A percentile compares a stretch with the other conserved stretches of the same genome.
Conservation (phyloP, 2,797 vertebrate genomes). For the Zalophus californianus region DNA sequence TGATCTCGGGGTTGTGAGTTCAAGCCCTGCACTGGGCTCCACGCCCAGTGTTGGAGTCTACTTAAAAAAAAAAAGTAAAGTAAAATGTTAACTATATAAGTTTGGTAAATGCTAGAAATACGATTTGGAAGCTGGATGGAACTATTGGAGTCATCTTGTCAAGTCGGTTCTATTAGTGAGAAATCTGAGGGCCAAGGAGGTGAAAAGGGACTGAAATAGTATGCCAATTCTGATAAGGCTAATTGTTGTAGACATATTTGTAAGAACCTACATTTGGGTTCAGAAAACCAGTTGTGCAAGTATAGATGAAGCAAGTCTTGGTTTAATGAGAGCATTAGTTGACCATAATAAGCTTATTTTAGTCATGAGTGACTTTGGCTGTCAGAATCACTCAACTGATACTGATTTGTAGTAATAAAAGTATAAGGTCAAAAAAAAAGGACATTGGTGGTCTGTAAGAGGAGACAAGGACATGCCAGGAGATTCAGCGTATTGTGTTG, state of each 20-base stretch:
- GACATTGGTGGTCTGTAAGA: background rate
- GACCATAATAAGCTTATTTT: background rate
- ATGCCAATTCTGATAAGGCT: background rate
- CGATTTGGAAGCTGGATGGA: background rate
- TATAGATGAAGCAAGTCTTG: background rate
- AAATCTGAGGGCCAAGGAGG: background rate
- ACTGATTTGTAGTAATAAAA: constrained; percentile 14
- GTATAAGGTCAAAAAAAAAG: background rate
- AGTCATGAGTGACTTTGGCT: background rate
- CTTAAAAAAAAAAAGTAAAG: background rate
- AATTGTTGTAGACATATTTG: background rate
- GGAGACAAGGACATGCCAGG: background rate
- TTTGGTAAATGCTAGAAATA: background rate
- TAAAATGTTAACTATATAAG: background rate
- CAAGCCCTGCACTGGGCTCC: background rate
- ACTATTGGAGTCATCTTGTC: background rate
- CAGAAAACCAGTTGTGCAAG: constrained; percentile 39
- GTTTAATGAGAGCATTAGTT: constrained; percentile 43
- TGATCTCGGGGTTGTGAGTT: background rate
- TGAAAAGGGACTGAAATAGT: background rate
- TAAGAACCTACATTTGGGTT: background rate
- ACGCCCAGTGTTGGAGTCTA: background rate
- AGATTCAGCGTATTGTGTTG: background rate
- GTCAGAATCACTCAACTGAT: background rate
- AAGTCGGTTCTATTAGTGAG: background rate